These are phyloP conservation scores for Mico argentatus DNA, from an alignment of 2,797 vertebrate genomes.

Conservation along the genomic window DNA sequence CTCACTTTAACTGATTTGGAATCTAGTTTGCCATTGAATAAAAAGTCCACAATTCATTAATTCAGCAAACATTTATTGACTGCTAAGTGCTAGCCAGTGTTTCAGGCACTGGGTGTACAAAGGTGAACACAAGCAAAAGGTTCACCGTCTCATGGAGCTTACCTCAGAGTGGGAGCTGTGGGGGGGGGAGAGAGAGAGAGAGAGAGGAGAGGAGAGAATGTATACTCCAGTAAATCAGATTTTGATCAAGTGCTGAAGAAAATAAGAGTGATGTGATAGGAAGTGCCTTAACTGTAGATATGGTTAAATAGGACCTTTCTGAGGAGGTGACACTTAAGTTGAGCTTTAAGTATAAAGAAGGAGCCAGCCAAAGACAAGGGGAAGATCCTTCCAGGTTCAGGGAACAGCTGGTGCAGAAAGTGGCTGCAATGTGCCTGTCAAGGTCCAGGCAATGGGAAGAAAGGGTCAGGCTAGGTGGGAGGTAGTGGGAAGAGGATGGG, in stretches of 20 bases:
- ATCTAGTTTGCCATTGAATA: conserved; percentile 42
- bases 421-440: neutral
- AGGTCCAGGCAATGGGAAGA: conserved; percentile 10
- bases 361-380: neutral
- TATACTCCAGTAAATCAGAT: neutral
- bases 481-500: neutral
- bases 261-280: neutral
- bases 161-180: neutral
- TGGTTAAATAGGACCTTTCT: neutral
- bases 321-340: neutral
- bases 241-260: conserved; percentile 18
- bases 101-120: neutral
- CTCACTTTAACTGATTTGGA: conserved; percentile 46
- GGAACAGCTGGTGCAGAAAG: conserved; percentile 27
- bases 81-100: neutral
- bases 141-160: neutral
- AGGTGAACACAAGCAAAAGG: neutral
- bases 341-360: conserved; percentile 23
- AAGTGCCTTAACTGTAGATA: neutral
- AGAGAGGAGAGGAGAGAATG: neutral
- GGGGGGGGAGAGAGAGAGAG: neutral
- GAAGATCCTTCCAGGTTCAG: neutral
- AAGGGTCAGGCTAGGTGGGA: neutral
- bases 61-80: neutral
- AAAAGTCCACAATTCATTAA: conserved; percentile 50